Evolutionary conservation across 1,140 invertebrate species (phyloP), one percentile per base, ranked within the genome.

Genomic region (Drosophila willistoni): DNA sequence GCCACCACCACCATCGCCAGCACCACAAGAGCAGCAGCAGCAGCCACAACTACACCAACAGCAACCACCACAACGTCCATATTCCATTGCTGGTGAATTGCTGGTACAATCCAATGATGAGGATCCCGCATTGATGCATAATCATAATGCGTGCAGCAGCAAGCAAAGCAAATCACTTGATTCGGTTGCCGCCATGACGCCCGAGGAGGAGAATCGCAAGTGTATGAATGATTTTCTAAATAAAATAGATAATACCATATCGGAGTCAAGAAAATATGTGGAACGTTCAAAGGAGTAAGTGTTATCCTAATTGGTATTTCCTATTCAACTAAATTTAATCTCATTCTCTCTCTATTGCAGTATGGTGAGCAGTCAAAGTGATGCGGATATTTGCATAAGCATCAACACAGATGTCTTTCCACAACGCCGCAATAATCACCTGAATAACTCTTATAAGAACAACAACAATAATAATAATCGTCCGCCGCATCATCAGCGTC

Each of bases 231-330:
- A 97, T 81, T 98, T 97, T 92, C 94, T 98, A 79, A 96, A 94
- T 72, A 96, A 97, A 94, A 96, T 98, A 86, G 97, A 98, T 93
- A 95, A 95, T 72, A 96, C 96, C 19, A 96, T 98, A 90, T 97
- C 96, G 41, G 95, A 93, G 91, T 96, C 96, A 17, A 96, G 96
- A 90, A 96, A 95, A 92, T 96, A 97, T 90, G 96, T 97, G n/a
- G 95, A 96, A 82, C 95, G 96, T 85, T 94, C 95, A 68, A 96
- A 91, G 73, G 94, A 96, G 96, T 97, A 94, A 96, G 95, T 96
- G 0, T 29, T 7, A 7, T 39, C 6, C 9, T 29, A 0, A 22
- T 39, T 14, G 4, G 9, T 9, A 55, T 2, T 12, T 59, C 0
- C n/a, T 10, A 29, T 29, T 54, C 60, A 55, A 80, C 34, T 2